Base-by-base conservation (phyloP, 2,113 vertebrate genomes). In the Ophiodon elongatus region DNA sequence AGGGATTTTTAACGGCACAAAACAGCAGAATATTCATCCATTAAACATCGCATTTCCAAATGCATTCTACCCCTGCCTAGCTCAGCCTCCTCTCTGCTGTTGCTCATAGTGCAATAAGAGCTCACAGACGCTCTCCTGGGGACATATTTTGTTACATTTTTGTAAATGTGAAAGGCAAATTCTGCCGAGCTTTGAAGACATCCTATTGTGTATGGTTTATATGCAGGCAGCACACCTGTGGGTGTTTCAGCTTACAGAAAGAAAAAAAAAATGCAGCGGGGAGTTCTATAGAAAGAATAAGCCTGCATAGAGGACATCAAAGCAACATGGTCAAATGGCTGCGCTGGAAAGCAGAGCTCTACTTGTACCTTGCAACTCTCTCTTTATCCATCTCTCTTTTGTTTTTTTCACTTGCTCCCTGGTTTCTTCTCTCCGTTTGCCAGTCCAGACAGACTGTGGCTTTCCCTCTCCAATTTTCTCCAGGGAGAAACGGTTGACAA, bases 291-390 rank as follows among this genome's bases (percentile, higher is more conserved):
- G 64, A 73, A 27, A 41, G 29, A 62, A 68, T 84, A 75, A 45
- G 11, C 6, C 75, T 75, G 60, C 37, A 73, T 78, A 47, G 78
- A 85, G 47, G 79, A 83, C 90, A 91, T 90, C 84, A 93, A 92
- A 93, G 88, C 23, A 73, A 52, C 74, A 35, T 82, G 88, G 87
- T 91, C 89, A 92, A 87, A 91, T 85, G 83, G 89, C 79, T 89
- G n/a, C 8, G 33, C 77, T 63, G 47, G 60, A 74, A 82, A 89
- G 82, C 56, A 29, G 41, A 56, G 82, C 83, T 81, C 76, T 82
- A 45, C 17, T 63, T 39, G 62, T 63, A 41, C 47, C 43, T 52
- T 66, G 21, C 37, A 78, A 4, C 68, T 43, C 65, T 39, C 47
- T 65, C 47, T 84, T 66, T 76, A 29, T 57, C n/a, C 73, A 57